Conservation (phyloP, 2,797 vertebrate species). For the Darevskia nairensis region DNA sequence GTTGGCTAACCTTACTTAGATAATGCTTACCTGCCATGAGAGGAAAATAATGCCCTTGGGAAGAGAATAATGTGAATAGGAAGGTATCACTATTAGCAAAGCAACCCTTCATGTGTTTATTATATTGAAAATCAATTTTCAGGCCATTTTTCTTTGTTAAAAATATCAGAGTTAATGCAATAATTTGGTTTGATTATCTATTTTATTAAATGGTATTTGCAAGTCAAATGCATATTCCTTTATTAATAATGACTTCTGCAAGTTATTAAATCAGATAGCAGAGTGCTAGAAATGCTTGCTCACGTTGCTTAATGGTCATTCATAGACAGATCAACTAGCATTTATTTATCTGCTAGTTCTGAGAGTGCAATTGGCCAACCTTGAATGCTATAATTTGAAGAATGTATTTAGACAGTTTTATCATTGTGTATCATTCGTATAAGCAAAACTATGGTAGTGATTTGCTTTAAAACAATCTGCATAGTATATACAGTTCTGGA, state of each 20-base stretch:
- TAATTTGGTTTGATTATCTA: neutral
- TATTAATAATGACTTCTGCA: constrained; percentile 38
- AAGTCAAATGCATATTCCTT: constrained; percentile 15
- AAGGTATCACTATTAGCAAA: neutral
- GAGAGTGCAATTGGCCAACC: constrained; percentile 79
- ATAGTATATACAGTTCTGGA: constrained; percentile 32
- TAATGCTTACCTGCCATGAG: neutral
- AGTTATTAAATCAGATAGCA: constrained; percentile 26
- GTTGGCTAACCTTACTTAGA: neutral
- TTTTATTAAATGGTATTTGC: neutral
- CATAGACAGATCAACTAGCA: constrained; percentile 42
- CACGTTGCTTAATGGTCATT: constrained; percentile 21
- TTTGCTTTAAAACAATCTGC: constrained; percentile 51
- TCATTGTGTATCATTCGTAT: constrained; percentile 52
- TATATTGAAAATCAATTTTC: neutral
- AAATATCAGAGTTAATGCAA: neutral
- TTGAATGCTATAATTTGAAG: constrained; percentile 77
- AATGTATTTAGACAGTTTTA: constrained; percentile 70
- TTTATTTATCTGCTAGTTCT: constrained; percentile 59
- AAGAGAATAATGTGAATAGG: neutral
- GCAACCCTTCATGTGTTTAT: constrained; percentile 27
- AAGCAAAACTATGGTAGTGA: constrained; percentile 47
- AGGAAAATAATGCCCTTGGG: constrained; percentile 10
- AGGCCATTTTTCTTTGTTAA: constrained; percentile 38
- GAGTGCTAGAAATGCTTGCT: constrained; percentile 21